phyloP scores from a whole-genome alignment of 2,113 vertebrate genomes.

The Pagrus major region DNA sequence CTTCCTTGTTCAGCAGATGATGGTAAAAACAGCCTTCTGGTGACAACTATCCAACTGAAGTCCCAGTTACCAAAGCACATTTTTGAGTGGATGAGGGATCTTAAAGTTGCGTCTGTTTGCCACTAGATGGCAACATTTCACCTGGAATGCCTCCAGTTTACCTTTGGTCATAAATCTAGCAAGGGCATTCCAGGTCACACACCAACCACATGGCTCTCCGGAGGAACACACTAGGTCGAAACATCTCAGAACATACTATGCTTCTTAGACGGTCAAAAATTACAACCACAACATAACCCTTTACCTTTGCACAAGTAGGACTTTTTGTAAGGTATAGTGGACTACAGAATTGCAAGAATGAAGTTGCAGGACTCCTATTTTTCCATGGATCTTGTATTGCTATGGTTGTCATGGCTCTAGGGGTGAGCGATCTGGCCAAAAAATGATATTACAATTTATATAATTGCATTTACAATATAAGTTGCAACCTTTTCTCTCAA shows the following conservation, averaged over 20 bases:
- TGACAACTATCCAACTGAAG: background rate
- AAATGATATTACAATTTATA: too few species aligned
- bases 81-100: background rate
- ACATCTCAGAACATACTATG: background rate
- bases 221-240: background rate
- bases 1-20: too few species aligned
- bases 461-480: too few species aligned
- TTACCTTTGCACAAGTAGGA: background rate
- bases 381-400: background rate
- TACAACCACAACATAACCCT: background rate
- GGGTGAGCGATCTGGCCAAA: too few species aligned
- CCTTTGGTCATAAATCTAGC: background rate
- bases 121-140: constrained; percentile 72
- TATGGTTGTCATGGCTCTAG: background rate
- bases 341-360: background rate
- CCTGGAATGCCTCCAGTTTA: background rate
- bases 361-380: background rate
- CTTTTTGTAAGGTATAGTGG: background rate
- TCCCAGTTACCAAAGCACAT: background rate
- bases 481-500: too few species aligned
- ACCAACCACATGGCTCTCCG: background rate
- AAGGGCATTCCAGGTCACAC: constrained; percentile 64
- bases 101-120: constrained; percentile 16
- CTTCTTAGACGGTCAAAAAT: background rate
- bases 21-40: too few species aligned